phyloP scores from a whole-genome alignment of 2,113 vertebrate species.

The Antidorcas marsupialis region DNA sequence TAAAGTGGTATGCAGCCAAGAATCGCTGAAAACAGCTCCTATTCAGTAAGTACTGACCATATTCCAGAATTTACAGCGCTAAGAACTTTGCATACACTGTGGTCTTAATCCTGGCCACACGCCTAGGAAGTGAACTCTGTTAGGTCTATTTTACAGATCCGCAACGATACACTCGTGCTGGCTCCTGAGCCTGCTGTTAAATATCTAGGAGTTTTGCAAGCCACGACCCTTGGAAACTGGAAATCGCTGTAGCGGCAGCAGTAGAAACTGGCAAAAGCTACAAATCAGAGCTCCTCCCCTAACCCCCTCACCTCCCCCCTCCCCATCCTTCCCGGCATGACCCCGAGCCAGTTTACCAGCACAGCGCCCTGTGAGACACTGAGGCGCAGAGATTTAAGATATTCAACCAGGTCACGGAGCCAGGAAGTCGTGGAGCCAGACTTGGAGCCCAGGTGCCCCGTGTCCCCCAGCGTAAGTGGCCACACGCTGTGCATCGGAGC shows the following conservation, averaged over 20 bases:
- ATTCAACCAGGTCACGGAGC: neutral
- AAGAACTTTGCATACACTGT: neutral
- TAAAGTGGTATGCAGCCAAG: neutral
- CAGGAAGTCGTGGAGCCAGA: neutral
- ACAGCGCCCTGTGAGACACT: neutral
- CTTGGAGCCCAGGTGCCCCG: fast-evolving
- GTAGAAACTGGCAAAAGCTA: neutral
- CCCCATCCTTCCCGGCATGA: neutral
- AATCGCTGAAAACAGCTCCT: neutral
- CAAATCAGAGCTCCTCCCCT: neutral
- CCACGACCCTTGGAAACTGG: neutral
- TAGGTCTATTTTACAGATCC: neutral
- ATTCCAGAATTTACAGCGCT: neutral
- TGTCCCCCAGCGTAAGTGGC: neutral
- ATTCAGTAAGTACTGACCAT: neutral
- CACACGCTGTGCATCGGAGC: neutral
- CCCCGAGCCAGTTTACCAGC: neutral
- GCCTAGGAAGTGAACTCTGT: neutral
- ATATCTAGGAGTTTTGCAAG: neutral
- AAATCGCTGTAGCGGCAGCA: neutral
- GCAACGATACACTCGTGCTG: neutral
- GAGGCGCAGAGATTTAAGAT: neutral
- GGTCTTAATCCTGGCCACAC: neutral
- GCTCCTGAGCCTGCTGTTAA: neutral
- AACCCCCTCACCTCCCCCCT: neutral